Conservation (phyloP, 1,140 invertebrate genomes). For the Parasteatoda tepidariorum region DNA sequence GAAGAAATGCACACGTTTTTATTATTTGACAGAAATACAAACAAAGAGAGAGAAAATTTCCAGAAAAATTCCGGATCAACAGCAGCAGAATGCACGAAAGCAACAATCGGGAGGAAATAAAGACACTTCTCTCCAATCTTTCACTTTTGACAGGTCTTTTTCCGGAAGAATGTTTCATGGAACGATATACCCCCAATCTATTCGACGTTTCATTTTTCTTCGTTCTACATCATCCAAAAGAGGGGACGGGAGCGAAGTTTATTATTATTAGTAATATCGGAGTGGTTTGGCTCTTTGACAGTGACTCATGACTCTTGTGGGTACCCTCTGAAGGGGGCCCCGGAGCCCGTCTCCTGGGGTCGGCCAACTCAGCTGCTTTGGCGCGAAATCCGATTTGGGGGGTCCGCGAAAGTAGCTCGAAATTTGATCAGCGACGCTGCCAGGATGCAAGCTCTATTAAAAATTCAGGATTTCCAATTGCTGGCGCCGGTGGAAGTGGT, state of each 20-base stretch:
- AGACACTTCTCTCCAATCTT: neutral
- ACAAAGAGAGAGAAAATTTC: neutral
- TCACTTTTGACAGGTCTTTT: constrained; percentile 36
- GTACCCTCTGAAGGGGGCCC: neutral
- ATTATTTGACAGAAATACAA: no score
- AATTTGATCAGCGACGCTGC: constrained; percentile 40
- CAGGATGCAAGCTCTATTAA: constrained; percentile 17
- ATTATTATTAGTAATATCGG: constrained; percentile 41
- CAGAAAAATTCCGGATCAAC: neutral
- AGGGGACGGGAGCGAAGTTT: constrained; percentile 16
- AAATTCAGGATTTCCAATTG: constrained; percentile 37
- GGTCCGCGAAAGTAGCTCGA: constrained; percentile 29
- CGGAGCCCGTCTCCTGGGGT: neutral
- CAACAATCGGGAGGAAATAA: neutral
- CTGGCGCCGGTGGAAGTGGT: neutral
- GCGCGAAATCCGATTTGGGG: constrained; percentile 44
- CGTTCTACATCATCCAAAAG: constrained; percentile 1
- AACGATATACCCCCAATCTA: neutral
- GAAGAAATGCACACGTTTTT: no score
- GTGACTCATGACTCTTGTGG: constrained; percentile 50
- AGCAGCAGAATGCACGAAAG: neutral
- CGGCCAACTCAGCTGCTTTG: constrained; percentile 23
- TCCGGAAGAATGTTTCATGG: neutral
- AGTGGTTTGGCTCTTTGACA: constrained; percentile 51
- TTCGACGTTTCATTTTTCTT: constrained; percentile 34